These are phyloP conservation scores for Oryzias dopingdopingensis DNA, from an alignment of 2,797 vertebrate genomes.

Conservation along the genomic window DNA sequence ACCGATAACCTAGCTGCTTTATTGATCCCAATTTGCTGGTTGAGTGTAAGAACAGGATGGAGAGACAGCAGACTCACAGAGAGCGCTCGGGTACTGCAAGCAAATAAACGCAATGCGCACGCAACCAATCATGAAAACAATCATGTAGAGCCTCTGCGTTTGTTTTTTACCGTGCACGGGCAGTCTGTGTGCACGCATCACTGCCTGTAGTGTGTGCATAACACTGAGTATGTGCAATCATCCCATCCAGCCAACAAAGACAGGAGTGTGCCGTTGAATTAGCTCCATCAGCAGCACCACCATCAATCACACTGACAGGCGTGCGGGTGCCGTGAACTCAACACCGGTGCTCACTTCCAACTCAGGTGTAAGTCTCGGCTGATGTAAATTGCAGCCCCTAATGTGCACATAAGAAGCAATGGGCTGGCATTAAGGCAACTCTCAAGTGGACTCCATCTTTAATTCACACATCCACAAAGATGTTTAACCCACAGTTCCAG, in stretches of 20 bases:
- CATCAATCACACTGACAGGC: conserved; percentile 66
- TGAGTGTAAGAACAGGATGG: conserved; percentile 29
- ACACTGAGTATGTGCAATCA: conserved; percentile 2
- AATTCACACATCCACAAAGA: conserved; percentile 30
- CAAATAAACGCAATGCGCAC: conserved; percentile 40
- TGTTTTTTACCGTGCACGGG: conserved; percentile 14
- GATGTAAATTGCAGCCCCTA: conserved; percentile 47
- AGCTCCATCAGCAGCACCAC: conserved; percentile 48
- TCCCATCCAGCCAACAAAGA: conserved; percentile 48
- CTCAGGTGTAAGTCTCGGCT: conserved; percentile 49
- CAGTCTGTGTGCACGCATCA: conserved; percentile 7
- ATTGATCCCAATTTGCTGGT: conserved; percentile 62
- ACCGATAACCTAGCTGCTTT: conserved; percentile 41
- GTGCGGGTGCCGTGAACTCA: conserved; percentile 25
- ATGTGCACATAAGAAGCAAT: conserved; percentile 34
- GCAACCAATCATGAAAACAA: conserved; percentile 35
- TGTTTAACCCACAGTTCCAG: conserved; percentile 30
- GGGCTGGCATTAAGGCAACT: conserved; percentile 21
- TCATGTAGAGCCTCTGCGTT: conserved; percentile 27
- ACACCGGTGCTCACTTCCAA: conserved; percentile 42
- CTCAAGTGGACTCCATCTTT: conserved; percentile 47
- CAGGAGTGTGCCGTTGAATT: conserved; percentile 51
- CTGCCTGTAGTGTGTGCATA: conserved; percentile 8
- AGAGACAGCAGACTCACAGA: conserved; percentile 22
- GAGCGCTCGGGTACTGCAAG: conserved; percentile 1